A percentile compares a stretch with the other conserved stretches of the same genome.
These are phyloP conservation scores for Fulica atra DNA, from an alignment of 2,113 vertebrate species.

Conservation along the genomic window DNA sequence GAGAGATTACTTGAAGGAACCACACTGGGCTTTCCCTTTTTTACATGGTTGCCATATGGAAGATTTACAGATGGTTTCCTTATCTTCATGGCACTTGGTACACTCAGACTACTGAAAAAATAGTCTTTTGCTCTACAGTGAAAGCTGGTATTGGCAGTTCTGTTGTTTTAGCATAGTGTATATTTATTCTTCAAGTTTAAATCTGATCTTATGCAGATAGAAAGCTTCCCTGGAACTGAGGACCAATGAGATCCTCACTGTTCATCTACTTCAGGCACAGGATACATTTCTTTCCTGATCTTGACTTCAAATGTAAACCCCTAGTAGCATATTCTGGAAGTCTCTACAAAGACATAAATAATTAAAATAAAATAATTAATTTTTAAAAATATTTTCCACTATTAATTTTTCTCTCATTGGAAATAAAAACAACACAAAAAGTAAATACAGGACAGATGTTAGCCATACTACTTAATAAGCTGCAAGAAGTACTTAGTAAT, in stretches of 20 bases:
- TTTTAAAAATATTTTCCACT: background rate
- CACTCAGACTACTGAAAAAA: background rate
- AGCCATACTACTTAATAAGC: background rate
- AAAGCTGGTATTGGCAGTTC: background rate
- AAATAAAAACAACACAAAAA: background rate
- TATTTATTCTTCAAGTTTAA: background rate
- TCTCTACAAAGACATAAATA: background rate
- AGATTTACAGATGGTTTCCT: background rate
- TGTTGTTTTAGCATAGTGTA: background rate
- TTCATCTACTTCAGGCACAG: background rate
- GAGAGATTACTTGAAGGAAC: background rate
- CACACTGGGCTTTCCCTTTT: background rate
- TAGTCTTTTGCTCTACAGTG: background rate
- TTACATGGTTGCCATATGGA: background rate
- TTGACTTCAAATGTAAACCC: background rate
- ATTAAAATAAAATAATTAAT: background rate
- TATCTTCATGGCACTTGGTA: background rate
- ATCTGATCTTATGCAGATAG: background rate
- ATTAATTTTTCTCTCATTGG: background rate
- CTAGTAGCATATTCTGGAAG: background rate
- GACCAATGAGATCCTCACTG: background rate
- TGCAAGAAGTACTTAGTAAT: background rate
- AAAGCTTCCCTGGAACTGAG: background rate
- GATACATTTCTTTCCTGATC: background rate
- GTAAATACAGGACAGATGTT: background rate